Conservation (phyloP, 1,140 invertebrate species). For the Drosophila setifemur region DNA sequence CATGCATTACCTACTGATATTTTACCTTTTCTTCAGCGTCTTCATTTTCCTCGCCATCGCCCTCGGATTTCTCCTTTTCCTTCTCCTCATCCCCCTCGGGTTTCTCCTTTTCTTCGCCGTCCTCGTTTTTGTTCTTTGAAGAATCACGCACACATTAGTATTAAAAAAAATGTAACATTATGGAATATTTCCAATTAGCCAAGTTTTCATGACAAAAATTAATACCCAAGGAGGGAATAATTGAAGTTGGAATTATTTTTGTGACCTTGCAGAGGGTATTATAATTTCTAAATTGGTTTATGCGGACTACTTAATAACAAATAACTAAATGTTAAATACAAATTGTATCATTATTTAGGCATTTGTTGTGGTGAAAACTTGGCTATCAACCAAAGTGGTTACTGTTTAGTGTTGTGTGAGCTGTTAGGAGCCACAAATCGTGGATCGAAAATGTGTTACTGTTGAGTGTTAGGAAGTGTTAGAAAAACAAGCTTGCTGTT, state of each 20-base stretch:
- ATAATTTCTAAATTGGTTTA: too few relatives aligned
- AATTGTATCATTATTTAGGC: too few relatives aligned
- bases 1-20: conserved; percentile 31
- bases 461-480: conserved; percentile 43
- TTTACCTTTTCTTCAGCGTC: conserved; percentile 67
- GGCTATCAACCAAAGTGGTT: too few relatives aligned
- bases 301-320: too few relatives aligned
- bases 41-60: conserved; percentile 21
- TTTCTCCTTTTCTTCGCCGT: conserved; percentile 49
- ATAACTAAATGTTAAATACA: too few relatives aligned
- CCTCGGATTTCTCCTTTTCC: conserved; percentile 45
- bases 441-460: too few relatives aligned
- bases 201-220: background rate
- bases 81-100: conserved; percentile 32
- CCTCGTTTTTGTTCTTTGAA: conserved; percentile 42
- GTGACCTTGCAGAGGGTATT: too few relatives aligned
- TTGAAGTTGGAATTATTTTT: background rate
- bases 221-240: background rate
- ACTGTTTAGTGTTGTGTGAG: background rate
- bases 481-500: conserved; percentile 55
- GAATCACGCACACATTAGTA: conserved; percentile 25
- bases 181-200: background rate
- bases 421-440: too few relatives aligned
- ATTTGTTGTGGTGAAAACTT: too few relatives aligned
- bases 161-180: conserved; percentile 6